Base-by-base conservation (phyloP, 2,113 vertebrate genomes). In the Acanthochromis polyacanthus region DNA sequence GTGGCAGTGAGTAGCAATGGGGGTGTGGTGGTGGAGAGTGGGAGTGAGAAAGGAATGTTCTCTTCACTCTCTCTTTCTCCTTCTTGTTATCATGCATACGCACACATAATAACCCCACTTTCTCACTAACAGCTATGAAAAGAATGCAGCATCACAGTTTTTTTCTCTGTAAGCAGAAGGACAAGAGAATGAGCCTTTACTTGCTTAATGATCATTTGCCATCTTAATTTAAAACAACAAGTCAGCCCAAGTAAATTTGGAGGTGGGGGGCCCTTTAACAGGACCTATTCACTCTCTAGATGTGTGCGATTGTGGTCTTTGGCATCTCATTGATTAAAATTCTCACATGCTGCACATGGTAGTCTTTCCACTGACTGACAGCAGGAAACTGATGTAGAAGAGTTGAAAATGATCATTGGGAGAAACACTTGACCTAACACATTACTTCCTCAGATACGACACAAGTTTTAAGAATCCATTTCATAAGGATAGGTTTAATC, bases 1-100 rank as follows among this genome's bases (percentile, higher is more conserved):
- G 93, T 91, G 88, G 93, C 92, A 93, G 90, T 20, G 86, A 80
- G 84, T 94, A 95, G 95, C 95, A 64, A 82, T 67, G 87, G 90
- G 88, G 89, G 89, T 77, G 91, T 90, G 87, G 84, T 85, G 87
- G 83, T 64, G 83, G 80, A 87, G 90, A 90, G 89, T 94, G 94
- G 95, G 94, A 96, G 96, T 96, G 96, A 85, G 89, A 96, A 95
- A 96, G 96, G 96, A 98, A 99, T 97, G 96, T 91, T 93, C 92
- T 88, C 91, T 89, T 87, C 83, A 84, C 90, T 90, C 89, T 83
- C 89, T 88, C 86, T 78, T 90, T 93, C 89, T 77, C 86, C 84
- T 75, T 80, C 84, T 80, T 79, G 64, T 88, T 92, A 91, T 92
- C 87, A 76, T 81, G 86, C 81, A 87, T 57, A 75, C 66, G 32